Evolutionary conservation across 2,888 invertebrate genomes (phyloP).

Genomic region (Macrophya annulata): DNA sequence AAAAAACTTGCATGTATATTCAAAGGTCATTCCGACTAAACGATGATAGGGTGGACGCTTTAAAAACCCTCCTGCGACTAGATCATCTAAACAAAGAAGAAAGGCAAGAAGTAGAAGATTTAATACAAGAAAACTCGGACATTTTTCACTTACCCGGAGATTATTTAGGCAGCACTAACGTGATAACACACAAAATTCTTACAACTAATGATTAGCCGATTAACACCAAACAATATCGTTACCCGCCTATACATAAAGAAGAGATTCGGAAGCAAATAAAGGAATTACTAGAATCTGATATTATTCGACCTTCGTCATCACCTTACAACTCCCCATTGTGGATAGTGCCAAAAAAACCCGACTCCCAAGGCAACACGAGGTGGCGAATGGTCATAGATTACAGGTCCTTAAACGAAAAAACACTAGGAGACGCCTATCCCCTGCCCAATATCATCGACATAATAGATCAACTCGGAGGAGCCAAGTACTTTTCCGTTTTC

Average conservation of each 20-base stretch:
- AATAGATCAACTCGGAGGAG: neutral
- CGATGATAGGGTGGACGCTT: too few relatives aligned
- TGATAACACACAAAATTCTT: too few relatives aligned
- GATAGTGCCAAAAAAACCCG: neutral
- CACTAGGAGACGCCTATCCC: neutral
- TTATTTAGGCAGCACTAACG: too few relatives aligned
- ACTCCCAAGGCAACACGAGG: neutral
- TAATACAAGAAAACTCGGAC: too few relatives aligned
- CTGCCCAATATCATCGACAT: neutral
- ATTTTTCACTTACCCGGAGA: too few relatives aligned
- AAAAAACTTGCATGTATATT: too few relatives aligned
- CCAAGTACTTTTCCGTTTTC: neutral
- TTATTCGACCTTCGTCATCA: neutral
- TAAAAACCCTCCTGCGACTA: too few relatives aligned
- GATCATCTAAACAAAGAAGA: too few relatives aligned
- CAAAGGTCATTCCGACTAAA: too few relatives aligned
- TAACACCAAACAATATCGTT: neutral
- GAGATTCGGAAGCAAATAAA: neutral
- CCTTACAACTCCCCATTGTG: neutral
- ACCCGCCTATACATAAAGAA: neutral
- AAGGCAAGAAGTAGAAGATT: too few relatives aligned
- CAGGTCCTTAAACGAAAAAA: neutral
- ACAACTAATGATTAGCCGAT: neutral
- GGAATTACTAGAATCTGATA: neutral
- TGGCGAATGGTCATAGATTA: slow-evolving; percentile 15